Conservation (phyloP, 2,888 invertebrate species). For the Ectemnius lituratus region DNA sequence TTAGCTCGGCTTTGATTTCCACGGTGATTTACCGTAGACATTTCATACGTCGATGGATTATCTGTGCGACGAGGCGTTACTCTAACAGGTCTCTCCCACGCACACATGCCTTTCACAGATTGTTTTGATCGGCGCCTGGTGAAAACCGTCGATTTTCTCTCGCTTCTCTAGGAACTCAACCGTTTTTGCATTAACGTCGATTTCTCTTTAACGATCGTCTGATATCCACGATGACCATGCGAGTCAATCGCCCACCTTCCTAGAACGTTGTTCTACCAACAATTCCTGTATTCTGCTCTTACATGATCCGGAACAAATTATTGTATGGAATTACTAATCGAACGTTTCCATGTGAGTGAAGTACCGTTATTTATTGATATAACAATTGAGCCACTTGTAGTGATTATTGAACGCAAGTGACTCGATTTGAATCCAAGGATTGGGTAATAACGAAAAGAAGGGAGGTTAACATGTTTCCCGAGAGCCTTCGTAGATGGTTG, state of each 20-base stretch:
- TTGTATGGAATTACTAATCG: slow-evolving; percentile 1
- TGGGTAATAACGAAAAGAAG: not conserved
- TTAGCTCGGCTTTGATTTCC: too few species aligned
- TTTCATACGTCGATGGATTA: not conserved
- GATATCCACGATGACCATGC: slow-evolving; percentile 15
- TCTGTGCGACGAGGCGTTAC: not conserved
- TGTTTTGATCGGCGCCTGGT: slow-evolving; percentile 21
- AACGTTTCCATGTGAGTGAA: not conserved
- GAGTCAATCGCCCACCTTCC: not conserved
- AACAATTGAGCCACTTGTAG: too few species aligned
- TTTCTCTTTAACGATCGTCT: slow-evolving; percentile 34
- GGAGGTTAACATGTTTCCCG: not conserved
- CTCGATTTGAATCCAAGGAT: too few species aligned
- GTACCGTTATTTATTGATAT: too few species aligned
- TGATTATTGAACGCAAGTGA: too few species aligned
- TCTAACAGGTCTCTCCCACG: slow-evolving; percentile 35
- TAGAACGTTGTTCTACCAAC: not conserved
- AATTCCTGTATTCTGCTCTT: not conserved
- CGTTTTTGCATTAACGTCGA: slow-evolving; percentile 19
- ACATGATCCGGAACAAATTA: slow-evolving; percentile 6
- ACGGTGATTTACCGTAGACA: too few species aligned
- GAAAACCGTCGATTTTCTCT: slow-evolving; percentile 32
- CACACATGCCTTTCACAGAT: slow-evolving; percentile 24
- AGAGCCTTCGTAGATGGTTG: slow-evolving; percentile 21
- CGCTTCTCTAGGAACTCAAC: not conserved